Evolutionary conservation across 2,113 vertebrate species (phyloP), one percentile per base, ranked within the genome.

Genomic region (Setophaga kirtlandii): DNA sequence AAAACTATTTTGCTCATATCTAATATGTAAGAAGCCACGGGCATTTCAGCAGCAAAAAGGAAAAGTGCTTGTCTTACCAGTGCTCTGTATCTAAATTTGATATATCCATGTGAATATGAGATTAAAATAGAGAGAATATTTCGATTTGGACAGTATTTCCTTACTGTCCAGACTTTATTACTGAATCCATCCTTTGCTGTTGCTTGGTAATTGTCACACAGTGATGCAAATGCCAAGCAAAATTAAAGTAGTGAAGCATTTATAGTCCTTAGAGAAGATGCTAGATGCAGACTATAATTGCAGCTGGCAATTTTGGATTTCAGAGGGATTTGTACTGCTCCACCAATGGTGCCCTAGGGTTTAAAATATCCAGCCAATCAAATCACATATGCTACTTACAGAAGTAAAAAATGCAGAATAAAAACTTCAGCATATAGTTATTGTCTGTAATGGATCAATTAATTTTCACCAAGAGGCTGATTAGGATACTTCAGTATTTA

Each of bases 321-420:
- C 92, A 91, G 67, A 83, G 92, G 84, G 47, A 94, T 89, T 92
- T 96, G 71, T 89, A 55, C 53, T 84, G 50, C 81, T 95, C 77
- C 46, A 84, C 87, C 87, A 96, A 91, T 96, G 82, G 25, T 65
- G 28, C 70, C 62, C 39, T 59, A 46, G 5, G 15, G 58, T 89
- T 97, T 87, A 89, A 96, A 97, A 97, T 94, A 96, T 62, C 65
- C 55, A 67, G 39, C 90, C 90, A 90, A 58, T 79, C 80, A 93
- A 94, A 88, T 59, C n/a, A 55, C 44, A 31, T 76, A 53, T 37
- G 50, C 93, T 95, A 76, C 94, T 91, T 96, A 74, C 19, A 94
- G 89, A 93, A 93, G 42, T 58, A 42, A 89, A 95, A 96, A 97
- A 89, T 31, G 82, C 74, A 85, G 74, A 87, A 87, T 91, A 83